A percentile compares a stretch with the other conserved stretches of the same genome.
These are phyloP conservation scores for Pelosia muscerda DNA, from an alignment of 2,888 invertebrate species.

Conservation along the genomic window DNA sequence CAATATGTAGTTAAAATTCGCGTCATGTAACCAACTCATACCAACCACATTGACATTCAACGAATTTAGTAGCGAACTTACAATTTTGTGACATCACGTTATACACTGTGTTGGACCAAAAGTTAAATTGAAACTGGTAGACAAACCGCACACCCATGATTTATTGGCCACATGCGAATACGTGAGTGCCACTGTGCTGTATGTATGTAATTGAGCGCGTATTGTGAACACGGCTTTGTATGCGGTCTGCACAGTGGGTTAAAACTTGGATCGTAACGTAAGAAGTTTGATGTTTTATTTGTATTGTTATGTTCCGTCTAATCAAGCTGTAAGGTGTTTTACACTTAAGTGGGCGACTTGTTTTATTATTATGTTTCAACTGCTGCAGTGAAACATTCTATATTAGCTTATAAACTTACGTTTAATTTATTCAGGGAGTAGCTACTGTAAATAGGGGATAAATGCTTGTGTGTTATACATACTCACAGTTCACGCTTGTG, in stretches of 20 bases:
- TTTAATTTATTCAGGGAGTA: neutral
- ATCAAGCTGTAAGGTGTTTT: conserved; percentile 26
- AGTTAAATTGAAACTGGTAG: conserved; percentile 85
- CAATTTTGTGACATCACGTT: conserved; percentile 65
- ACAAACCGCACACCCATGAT: conserved; percentile 78
- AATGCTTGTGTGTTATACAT: neutral
- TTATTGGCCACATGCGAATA: conserved; percentile 79
- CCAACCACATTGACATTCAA: conserved; percentile 45
- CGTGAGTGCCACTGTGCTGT: conserved; percentile 51
- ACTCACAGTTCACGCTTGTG: no score
- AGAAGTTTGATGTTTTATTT: conserved; percentile 44
- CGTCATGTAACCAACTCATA: conserved; percentile 16
- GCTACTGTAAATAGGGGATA: neutral
- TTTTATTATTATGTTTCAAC: conserved; percentile 13
- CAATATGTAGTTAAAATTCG: neutral
- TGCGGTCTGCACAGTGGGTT: conserved; percentile 38
- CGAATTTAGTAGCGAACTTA: conserved; percentile 54
- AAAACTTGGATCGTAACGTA: conserved; percentile 59
- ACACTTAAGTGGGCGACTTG: neutral
- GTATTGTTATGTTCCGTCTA: conserved; percentile 28
- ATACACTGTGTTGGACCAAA: conserved; percentile 59
- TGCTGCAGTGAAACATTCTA: neutral
- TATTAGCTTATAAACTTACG: neutral
- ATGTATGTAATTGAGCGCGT: conserved; percentile 52
- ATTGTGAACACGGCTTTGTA: conserved; percentile 40